A percentile compares a stretch with the other conserved stretches of the same genome.
Evolutionary conservation across 2,113 vertebrate species (phyloP).

Genomic region (Meleagris gallopavo): DNA sequence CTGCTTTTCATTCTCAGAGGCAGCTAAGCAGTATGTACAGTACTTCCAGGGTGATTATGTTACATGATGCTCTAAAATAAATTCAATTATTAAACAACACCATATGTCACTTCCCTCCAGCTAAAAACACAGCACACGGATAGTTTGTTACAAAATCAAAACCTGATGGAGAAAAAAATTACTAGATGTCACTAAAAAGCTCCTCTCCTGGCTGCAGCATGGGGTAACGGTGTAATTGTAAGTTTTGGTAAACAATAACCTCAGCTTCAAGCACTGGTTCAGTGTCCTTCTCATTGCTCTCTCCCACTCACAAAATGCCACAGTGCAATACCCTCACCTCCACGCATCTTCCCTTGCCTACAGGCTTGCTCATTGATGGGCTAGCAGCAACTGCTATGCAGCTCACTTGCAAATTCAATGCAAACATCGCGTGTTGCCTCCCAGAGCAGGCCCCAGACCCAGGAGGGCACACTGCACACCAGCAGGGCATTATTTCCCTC

Average conservation of each 20-base stretch:
- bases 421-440: rapidly evolving
- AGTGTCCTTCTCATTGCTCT: background rate
- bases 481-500: background rate
- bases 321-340: background rate
- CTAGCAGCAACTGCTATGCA: background rate
- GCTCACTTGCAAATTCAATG: background rate
- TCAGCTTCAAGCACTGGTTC: background rate
- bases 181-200: background rate
- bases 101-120: conserved; percentile 51
- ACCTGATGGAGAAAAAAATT: background rate
- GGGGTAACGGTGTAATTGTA: background rate
- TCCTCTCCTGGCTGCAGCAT: background rate
- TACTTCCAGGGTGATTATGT: conserved; percentile 27
- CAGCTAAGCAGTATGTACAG: background rate
- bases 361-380: rapidly evolving
- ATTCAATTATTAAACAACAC: conserved; percentile 58
- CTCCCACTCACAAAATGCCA: background rate
- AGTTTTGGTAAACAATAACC: background rate
- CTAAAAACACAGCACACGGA: background rate
- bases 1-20: background rate
- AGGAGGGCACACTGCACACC: background rate
- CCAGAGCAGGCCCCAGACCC: background rate
- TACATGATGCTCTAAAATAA: conserved; percentile 48
- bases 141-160: conserved; percentile 5
- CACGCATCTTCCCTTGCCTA: background rate